phyloP scores from a whole-genome alignment of 1,140 invertebrate genomes.

The Achatina immaculata region DNA sequence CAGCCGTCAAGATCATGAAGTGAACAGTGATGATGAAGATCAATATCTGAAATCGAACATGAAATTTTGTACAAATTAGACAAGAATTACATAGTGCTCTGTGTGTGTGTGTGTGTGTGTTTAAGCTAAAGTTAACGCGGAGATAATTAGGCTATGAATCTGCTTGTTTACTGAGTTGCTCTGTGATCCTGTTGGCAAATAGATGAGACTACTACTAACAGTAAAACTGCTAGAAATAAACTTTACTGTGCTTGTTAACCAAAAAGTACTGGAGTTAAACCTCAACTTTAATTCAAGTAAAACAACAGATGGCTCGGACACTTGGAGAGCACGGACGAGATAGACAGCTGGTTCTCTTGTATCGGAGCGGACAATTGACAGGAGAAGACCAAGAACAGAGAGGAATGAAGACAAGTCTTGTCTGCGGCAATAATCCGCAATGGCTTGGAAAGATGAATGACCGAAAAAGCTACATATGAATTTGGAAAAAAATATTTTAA shows the following conservation, averaged over 20 bases:
- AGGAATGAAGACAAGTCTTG: too few relatives aligned
- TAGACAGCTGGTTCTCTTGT: background rate
- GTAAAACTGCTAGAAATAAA: background rate
- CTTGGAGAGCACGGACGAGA: background rate
- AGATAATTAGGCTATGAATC: background rate
- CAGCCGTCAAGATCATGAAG: slow-evolving; percentile 81
- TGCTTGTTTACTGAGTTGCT: background rate
- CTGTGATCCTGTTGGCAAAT: background rate
- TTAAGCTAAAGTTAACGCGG: background rate
- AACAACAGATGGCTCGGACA: too few relatives aligned
- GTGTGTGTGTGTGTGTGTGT: background rate
- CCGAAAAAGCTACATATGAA: too few relatives aligned
- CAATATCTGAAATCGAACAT: slow-evolving; percentile 72
- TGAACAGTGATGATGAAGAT: slow-evolving; percentile 83
- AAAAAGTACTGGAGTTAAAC: background rate
- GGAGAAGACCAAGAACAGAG: too few relatives aligned
- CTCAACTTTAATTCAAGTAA: background rate
- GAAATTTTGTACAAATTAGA: background rate
- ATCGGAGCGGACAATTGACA: background rate
- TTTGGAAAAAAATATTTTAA: too few relatives aligned
- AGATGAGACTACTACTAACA: background rate
- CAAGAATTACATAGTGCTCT: background rate
- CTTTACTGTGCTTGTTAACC: background rate
- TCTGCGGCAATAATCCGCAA: too few relatives aligned
- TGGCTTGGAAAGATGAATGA: too few relatives aligned